Percentiles rank a stretch among this genome's conserved stretches.
phyloP scores from a whole-genome alignment of 2,113 vertebrate genomes.

The Caretta caretta region DNA sequence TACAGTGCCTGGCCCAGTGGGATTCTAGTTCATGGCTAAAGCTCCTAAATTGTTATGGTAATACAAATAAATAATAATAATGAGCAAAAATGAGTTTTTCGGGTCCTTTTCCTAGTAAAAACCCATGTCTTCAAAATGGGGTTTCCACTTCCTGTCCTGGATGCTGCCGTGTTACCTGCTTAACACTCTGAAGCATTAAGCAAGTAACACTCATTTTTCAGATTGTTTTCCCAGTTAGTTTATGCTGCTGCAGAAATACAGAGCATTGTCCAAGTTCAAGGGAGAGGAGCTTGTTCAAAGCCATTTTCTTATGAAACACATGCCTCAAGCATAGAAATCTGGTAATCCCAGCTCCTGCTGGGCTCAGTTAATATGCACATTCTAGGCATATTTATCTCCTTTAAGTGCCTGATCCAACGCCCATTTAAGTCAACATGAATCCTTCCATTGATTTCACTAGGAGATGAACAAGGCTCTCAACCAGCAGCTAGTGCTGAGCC shows the following conservation, averaged over 20 bases:
- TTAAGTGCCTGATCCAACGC: neutral
- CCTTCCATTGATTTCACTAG: neutral
- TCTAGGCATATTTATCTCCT: neutral
- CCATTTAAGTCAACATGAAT: neutral
- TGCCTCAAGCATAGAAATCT: neutral
- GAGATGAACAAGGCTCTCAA: neutral
- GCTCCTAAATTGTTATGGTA: too few species aligned
- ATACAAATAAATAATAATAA: neutral
- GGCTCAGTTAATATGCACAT: neutral
- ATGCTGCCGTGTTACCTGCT: neutral
- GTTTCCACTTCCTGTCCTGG: neutral
- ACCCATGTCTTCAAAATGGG: neutral
- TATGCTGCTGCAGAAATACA: neutral
- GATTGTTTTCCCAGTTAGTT: neutral
- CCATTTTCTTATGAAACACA: neutral
- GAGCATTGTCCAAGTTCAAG: neutral
- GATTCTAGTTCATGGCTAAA: too few species aligned
- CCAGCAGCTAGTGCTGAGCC: neutral
- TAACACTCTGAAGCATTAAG: neutral
- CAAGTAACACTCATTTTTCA: neutral
- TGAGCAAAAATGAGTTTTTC: neutral
- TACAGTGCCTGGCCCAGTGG: too few species aligned
- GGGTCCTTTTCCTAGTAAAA: neutral
- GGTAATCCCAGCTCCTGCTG: neutral
- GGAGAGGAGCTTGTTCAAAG: neutral